Evolutionary conservation across 2,888 invertebrate species (phyloP).

Genomic region (Arenicola marina): DNA sequence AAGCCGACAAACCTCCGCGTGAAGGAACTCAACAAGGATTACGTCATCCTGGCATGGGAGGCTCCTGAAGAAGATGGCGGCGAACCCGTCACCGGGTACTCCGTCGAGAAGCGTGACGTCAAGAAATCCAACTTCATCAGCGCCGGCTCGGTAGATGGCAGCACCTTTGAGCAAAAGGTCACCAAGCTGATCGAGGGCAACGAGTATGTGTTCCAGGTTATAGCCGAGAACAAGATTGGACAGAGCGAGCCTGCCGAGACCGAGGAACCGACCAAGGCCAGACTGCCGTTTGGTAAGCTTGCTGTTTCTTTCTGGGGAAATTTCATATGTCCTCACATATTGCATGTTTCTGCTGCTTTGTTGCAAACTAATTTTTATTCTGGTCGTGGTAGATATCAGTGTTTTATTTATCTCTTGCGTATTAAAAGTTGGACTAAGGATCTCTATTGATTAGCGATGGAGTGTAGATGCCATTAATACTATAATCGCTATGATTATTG

Average conservation of each 20-base stretch:
- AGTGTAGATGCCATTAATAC: too few relatives aligned
- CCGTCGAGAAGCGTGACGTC: constrained; percentile 51
- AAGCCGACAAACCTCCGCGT: constrained; percentile 47
- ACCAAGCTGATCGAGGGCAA: constrained; percentile 46
- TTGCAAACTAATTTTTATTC: too few relatives aligned
- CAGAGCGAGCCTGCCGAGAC: constrained; percentile 64
- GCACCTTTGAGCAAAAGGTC: constrained; percentile 33
- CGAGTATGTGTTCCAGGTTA: constrained; percentile 56
- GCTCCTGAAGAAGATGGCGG: constrained; percentile 61
- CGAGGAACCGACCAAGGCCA: constrained; percentile 24
- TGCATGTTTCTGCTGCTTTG: too few relatives aligned
- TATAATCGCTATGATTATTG: too few relatives aligned
- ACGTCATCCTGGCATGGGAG: constrained; percentile 58
- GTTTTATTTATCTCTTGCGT: too few relatives aligned
- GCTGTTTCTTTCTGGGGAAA: too few relatives aligned
- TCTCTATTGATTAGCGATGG: too few relatives aligned
- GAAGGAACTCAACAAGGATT: constrained; percentile 45
- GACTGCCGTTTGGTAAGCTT: constrained; percentile 26
- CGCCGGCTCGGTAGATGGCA: constrained; percentile 19
- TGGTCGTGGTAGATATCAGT: too few relatives aligned
- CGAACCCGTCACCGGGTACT: constrained; percentile 52
- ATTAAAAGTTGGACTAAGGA: too few relatives aligned
- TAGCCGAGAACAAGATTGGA: constrained; percentile 56
- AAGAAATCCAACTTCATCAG: constrained; percentile 46
- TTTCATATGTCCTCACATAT: too few relatives aligned